These are phyloP conservation scores for Platalea minor DNA, from an alignment of 2,797 vertebrate species.

Conservation along the genomic window DNA sequence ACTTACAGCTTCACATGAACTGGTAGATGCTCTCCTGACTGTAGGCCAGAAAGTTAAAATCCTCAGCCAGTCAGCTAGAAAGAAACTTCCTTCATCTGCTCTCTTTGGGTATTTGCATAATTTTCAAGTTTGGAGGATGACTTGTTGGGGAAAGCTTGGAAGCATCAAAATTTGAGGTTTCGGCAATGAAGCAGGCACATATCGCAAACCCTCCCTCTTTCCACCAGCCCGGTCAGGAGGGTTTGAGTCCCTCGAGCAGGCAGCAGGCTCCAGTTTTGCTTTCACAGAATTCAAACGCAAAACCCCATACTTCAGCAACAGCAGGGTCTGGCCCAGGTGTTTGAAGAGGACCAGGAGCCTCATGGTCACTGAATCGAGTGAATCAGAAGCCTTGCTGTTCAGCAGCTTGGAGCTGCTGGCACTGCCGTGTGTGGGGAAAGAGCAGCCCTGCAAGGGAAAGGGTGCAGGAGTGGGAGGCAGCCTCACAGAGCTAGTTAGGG, in stretches of 20 bases:
- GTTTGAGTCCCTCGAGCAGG: not conserved
- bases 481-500: not conserved
- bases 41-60: constrained; percentile 29
- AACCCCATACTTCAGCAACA: not conserved
- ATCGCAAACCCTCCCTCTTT: not conserved
- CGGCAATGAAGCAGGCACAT: not conserved
- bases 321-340: not conserved
- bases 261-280: not conserved
- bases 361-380: not conserved
- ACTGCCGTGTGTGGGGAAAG: rapidly evolving
- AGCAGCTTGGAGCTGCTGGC: not conserved
- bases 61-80: not conserved
- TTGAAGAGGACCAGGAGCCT: not conserved
- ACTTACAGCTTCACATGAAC: constrained; percentile 52
- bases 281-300: not conserved
- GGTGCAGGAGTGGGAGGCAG: not conserved
- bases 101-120: not conserved
- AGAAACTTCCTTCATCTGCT: not conserved
- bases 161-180: not conserved
- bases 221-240: not conserved
- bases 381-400: not conserved
- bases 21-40: constrained; percentile 21
- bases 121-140: not conserved
- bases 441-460: not conserved
- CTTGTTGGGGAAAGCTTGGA: not conserved